These are phyloP conservation scores for Cygnus buccinator DNA, from an alignment of 2,113 vertebrate genomes.

Conservation along the genomic window DNA sequence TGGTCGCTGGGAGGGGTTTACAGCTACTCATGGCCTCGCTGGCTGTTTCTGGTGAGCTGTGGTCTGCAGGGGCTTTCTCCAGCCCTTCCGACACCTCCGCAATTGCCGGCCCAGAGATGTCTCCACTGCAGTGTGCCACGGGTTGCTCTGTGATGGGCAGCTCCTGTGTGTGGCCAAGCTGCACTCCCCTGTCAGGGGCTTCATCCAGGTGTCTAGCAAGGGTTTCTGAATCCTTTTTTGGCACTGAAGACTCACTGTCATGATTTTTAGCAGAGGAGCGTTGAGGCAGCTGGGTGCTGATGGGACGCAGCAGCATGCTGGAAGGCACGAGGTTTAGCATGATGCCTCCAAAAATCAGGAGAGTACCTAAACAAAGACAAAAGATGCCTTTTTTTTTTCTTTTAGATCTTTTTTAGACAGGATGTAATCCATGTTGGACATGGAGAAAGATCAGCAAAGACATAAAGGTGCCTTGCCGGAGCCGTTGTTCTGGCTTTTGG, in stretches of 20 bases:
- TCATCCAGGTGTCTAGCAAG: not conserved
- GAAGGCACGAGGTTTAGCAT: conserved; percentile 90
- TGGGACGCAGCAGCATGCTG: conserved; percentile 88
- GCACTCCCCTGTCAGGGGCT: fast-evolving
- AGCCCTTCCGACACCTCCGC: not conserved
- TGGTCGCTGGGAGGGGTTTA: not conserved
- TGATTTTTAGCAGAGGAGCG: not conserved
- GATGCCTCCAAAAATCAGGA: conserved; percentile 89
- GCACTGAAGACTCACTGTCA: fast-evolving
- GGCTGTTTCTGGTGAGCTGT: conserved; percentile 36
- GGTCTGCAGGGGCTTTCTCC: not conserved
- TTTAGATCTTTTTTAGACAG: not conserved
- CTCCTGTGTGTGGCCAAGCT: not conserved
- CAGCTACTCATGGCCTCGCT: not conserved
- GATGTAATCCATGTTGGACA: not conserved
- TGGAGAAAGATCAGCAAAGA: not conserved
- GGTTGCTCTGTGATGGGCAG: not conserved
- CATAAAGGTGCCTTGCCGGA: not conserved
- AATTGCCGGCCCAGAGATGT: not conserved
- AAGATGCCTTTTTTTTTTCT: not conserved
- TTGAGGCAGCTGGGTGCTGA: conserved; percentile 26
- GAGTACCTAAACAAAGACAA: conserved; percentile 78
- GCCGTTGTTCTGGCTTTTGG: not conserved
- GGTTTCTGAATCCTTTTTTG: not conserved
- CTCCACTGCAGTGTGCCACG: fast-evolving